A percentile compares a stretch with the other conserved stretches of the same genome.
These are phyloP conservation scores for Cheilinus undulatus DNA, from an alignment of 2,113 vertebrate species.

Conservation along the genomic window DNA sequence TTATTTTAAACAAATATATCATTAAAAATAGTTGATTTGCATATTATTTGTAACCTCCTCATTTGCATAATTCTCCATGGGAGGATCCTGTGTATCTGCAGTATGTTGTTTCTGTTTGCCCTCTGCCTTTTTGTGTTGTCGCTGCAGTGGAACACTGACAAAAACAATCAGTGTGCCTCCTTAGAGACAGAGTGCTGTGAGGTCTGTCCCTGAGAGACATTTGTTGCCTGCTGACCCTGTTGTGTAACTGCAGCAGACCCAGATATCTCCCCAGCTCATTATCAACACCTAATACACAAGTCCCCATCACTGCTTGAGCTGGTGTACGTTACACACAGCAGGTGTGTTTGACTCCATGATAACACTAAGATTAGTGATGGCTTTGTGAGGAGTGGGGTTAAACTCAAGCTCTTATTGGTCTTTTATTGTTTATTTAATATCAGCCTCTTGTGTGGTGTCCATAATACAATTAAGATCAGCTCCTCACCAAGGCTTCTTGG, in stretches of 20 bases:
- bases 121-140: conserved; percentile 26
- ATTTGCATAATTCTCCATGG: background rate
- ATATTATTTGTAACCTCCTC: too few species aligned
- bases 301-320: background rate
- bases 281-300: conserved; percentile 23
- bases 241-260: conserved; percentile 48
- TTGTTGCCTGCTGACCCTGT: conserved; percentile 30
- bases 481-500: background rate
- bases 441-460: background rate
- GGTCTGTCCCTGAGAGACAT: conserved; percentile 39
- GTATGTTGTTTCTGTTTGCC: conserved; percentile 23
- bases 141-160: conserved; percentile 30
- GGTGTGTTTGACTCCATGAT: conserved; percentile 7
- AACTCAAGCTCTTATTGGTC: background rate
- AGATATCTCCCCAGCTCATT: conserved; percentile 43
- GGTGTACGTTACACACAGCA: conserved; percentile 29
- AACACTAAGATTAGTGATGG: conserved; percentile 2
- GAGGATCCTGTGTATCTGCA: background rate
- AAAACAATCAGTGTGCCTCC: conserved; percentile 54
- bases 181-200: conserved; percentile 38
- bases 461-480: background rate
- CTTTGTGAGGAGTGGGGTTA: conserved; percentile 37
- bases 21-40: too few species aligned
- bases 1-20: too few species aligned
- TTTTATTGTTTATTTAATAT: conserved; percentile 19